Base-by-base conservation (phyloP, 1,140 invertebrate genomes). In the Drosophila funebris region DNA sequence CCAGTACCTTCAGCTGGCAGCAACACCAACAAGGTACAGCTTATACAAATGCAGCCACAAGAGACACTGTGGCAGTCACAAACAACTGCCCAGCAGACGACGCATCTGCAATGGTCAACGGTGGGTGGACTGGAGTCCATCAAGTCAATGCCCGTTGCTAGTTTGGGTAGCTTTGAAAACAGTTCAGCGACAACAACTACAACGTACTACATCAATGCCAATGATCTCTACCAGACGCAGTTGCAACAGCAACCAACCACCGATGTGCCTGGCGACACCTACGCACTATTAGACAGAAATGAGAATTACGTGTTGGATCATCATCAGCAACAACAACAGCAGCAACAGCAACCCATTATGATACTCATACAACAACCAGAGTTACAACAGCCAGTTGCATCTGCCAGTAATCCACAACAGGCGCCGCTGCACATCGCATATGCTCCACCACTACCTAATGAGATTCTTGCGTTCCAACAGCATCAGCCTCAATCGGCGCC, bases 201-300 rank as follows among this genome's bases (percentile, higher is more conserved):
- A 8, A 91, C 90, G 0, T 90, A 90, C 63, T 90, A 90, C 43
- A 90, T 90, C 11, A 87, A 76, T 46, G 73, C 89, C 14, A 60
- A 71, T 46, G 89, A 90, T 69, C 66, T 90, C 11, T 90, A 90
- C 70, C 83, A 71, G 22, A 48, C 71, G 9, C 62, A 73, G n/a
- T 48, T 57, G n/a, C 67, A 57, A 16, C 57, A 69, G 29, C 52
- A 39, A 13, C 5, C 48, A 3, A 11, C 5, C 9, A 66, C 9
- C 50, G 57, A 27, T 39, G 2, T 46, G 33, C 2, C 31, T 13
- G 24, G 57, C 6, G 76, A 84, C 14, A 61, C 57, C 0, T 85
- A 77, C 13, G 52, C 80, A 0, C 52, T 85, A 73, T 54, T 85
- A 0, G 84, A 89, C 24, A 41, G 44, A 41, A 90, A 88, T 53